Conservation (phyloP, 2,797 vertebrate species). For the Hypotaenidia philippensis region DNA sequence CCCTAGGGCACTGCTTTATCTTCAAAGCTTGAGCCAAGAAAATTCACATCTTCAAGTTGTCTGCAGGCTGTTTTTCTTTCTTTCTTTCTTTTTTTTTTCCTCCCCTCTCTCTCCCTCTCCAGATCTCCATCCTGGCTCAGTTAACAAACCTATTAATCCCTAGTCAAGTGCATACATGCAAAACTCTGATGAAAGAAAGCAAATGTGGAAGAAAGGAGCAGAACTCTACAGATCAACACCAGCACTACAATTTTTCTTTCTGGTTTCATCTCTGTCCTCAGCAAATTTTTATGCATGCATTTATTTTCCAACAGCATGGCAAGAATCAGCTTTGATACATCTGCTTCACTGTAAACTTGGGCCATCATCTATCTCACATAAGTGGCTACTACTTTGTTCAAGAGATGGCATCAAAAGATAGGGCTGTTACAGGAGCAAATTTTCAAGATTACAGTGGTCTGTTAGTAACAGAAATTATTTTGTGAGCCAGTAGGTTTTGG, state of each 20-base stretch:
- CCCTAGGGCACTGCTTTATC: slow-evolving; percentile 52
- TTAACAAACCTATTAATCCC: slow-evolving; percentile 72
- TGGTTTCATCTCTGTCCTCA: background rate
- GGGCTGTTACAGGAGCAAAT: background rate
- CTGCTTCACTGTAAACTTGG: background rate
- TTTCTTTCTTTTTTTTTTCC: background rate
- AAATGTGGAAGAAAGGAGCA: slow-evolving; percentile 45
- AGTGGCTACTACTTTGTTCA: background rate
- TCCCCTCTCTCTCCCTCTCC: background rate
- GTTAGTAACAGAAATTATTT: background rate
- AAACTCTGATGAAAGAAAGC: slow-evolving; percentile 56
- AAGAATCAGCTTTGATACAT: background rate
- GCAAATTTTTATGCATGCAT: background rate
- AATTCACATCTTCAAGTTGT: slow-evolving; percentile 66
- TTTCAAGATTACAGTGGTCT: background rate
- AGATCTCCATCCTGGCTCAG: slow-evolving; percentile 65
- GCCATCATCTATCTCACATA: background rate
- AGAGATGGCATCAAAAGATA: background rate
- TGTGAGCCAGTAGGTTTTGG: background rate
- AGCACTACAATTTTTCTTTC: background rate
- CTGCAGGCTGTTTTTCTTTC: slow-evolving; percentile 55
- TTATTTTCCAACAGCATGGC: background rate
- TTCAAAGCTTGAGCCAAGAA: slow-evolving; percentile 71
- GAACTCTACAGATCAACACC: slow-evolving; percentile 7
- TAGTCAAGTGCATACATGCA: slow-evolving; percentile 79